These are phyloP conservation scores for Scaptomyza montana DNA, from an alignment of 1,140 invertebrate species.

Conservation along the genomic window DNA sequence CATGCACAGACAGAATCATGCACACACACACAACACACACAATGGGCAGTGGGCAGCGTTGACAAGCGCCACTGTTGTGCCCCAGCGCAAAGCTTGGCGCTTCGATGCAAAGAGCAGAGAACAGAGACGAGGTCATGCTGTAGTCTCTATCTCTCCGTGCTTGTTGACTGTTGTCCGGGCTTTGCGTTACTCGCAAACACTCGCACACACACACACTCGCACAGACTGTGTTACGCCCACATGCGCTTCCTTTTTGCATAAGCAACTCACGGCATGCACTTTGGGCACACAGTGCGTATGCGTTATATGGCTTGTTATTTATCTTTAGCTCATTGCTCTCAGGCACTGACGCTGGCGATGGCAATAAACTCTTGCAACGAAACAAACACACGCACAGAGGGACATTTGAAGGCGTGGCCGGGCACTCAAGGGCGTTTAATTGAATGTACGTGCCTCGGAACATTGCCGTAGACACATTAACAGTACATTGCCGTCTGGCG, in stretches of 20 bases:
- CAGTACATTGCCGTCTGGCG: constrained; percentile 53
- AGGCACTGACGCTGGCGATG: constrained; percentile 16
- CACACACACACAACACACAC: constrained; percentile 6
- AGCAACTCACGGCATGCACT: constrained; percentile 47
- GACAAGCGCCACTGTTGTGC: constrained; percentile 41
- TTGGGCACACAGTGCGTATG: constrained; percentile 70
- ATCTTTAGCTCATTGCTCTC: constrained; percentile 75
- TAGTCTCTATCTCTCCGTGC: constrained; percentile 49
- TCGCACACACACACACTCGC: not conserved
- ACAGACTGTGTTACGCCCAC: constrained; percentile 23
- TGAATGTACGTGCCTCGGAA: constrained; percentile 77
- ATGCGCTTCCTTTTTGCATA: constrained; percentile 60
- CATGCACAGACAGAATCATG: constrained; percentile 12
- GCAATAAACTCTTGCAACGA: constrained; percentile 61
- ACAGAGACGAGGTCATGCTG: constrained; percentile 10
- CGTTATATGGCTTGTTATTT: constrained; percentile 81
- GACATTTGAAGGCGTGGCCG: constrained; percentile 42
- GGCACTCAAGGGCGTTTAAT: constrained; percentile 79
- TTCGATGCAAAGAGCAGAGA: not conserved
- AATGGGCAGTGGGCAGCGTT: constrained; percentile 37
- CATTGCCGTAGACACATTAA: constrained; percentile 73
- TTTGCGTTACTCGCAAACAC: constrained; percentile 37
- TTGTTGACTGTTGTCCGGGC: constrained; percentile 65
- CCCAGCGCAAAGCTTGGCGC: constrained; percentile 8
- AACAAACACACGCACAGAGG: constrained; percentile 11